Percentiles rank a stretch among this genome's conserved stretches.
These are phyloP conservation scores for Campylorhamphus procurvoides DNA, from an alignment of 2,113 vertebrate species.

Conservation along the genomic window DNA sequence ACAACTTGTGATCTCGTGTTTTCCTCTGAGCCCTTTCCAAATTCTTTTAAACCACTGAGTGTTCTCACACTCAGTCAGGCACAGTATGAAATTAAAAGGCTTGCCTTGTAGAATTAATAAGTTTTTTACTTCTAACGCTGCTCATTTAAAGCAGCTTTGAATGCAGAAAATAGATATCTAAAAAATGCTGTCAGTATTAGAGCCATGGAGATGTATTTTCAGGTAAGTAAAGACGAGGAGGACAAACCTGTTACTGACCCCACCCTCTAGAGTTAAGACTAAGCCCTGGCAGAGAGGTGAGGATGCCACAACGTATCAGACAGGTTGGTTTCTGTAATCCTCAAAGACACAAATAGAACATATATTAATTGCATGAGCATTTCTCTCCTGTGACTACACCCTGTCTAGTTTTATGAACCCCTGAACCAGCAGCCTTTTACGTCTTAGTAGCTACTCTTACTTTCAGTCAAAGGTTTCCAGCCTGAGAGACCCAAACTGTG, in stretches of 20 bases:
- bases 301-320: conserved; percentile 4
- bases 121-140: not conserved
- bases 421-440: conserved; percentile 5
- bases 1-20: fast-evolving
- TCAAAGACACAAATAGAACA: conserved; percentile 43
- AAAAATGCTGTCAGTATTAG: not conserved
- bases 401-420: conserved; percentile 29
- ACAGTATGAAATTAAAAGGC: not conserved
- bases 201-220: not conserved
- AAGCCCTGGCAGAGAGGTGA: not conserved
- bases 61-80: too few relatives aligned
- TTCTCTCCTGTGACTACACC: conserved; percentile 46
- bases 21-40: not conserved
- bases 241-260: not conserved
- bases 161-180: not conserved
- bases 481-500: not conserved
- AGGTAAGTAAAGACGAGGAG: not conserved
- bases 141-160: not conserved
- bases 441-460: conserved; percentile 25
- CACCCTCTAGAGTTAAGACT: not conserved
- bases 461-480: not conserved
- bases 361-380: not conserved
- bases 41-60: not conserved
- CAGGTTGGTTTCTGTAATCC: conserved; percentile 41
- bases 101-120: not conserved